Conservation (phyloP, 2,797 vertebrate species). For the Pseudomugil gertrudae region DNA sequence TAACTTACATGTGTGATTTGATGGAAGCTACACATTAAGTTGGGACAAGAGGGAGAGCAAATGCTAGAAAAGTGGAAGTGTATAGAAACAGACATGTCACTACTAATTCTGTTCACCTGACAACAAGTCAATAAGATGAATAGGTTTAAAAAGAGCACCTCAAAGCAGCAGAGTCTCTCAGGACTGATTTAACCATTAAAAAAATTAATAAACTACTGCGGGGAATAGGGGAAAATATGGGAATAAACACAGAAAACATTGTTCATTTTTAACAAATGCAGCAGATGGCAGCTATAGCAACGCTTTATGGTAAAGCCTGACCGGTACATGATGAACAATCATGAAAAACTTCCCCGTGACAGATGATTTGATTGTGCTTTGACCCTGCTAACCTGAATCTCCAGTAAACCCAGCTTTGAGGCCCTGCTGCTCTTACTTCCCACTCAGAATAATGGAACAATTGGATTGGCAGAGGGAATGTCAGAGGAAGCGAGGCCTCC, state of each 20-base stretch:
- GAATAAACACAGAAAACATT: not conserved
- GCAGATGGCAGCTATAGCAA: not conserved
- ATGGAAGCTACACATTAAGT: not conserved
- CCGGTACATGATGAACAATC: slow-evolving; percentile 28
- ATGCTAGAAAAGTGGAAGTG: no score
- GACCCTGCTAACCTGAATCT: slow-evolving; percentile 53
- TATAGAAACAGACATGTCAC: not conserved
- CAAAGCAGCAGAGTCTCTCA: not conserved
- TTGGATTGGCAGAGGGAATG: slow-evolving; percentile 57
- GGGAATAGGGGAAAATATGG: no score
- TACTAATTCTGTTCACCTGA: not conserved
- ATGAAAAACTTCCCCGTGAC: slow-evolving; percentile 33
- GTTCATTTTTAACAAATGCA: not conserved
- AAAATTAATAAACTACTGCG: no score
- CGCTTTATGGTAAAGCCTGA: not conserved
- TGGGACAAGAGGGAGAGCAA: not conserved
- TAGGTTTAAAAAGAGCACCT: not conserved
- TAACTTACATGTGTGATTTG: no score
- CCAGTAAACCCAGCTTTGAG: slow-evolving; percentile 44
- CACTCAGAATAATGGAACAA: slow-evolving; percentile 70
- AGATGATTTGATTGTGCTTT: slow-evolving; percentile 52
- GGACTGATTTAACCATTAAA: no score
- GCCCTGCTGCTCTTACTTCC: slow-evolving; percentile 55
- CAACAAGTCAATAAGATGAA: not conserved
- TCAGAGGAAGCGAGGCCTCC: slow-evolving; percentile 48